Conservation (phyloP, 2,113 vertebrate species). For the Rhombomys opimus region DNA sequence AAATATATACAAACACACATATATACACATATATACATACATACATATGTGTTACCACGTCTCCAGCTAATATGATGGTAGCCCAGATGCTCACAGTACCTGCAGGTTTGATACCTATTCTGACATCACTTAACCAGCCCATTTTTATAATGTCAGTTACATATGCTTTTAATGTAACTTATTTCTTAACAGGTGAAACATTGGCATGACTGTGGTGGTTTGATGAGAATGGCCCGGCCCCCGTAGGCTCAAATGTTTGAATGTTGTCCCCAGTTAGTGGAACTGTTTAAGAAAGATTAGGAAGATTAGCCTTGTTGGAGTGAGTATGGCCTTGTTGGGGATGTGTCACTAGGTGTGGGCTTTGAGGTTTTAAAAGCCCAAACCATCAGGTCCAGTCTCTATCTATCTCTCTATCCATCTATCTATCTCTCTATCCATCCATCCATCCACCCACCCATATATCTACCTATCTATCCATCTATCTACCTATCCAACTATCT, state of each 20-base stretch:
- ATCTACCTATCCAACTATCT: too few relatives aligned
- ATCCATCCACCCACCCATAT: too few relatives aligned
- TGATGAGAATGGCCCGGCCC: neutral
- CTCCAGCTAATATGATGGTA: neutral
- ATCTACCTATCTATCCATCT: too few relatives aligned
- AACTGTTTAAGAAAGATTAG: neutral
- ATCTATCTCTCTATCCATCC: too few relatives aligned
- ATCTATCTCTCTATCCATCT: too few relatives aligned
- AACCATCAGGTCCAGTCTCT: neutral
- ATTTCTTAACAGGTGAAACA: constrained; percentile 2
- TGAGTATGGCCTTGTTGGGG: neutral
- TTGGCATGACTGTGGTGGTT: neutral
- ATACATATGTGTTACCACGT: too few relatives aligned
- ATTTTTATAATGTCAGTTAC: neutral
- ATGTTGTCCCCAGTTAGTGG: neutral
- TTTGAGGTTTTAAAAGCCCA: neutral
- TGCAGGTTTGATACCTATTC: neutral
- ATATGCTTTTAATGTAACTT: neutral
- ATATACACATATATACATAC: too few relatives aligned
- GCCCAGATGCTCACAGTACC: neutral
- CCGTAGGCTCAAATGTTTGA: neutral
- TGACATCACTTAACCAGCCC: neutral
- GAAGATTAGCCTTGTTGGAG: neutral
- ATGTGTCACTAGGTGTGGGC: neutral
- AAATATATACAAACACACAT: too few relatives aligned